A percentile compares a stretch with the other conserved stretches of the same genome.
These are phyloP conservation scores for Arbacia lixula DNA, from an alignment of 53 echinoderm and acorn worm genomes.

Conservation along the genomic window DNA sequence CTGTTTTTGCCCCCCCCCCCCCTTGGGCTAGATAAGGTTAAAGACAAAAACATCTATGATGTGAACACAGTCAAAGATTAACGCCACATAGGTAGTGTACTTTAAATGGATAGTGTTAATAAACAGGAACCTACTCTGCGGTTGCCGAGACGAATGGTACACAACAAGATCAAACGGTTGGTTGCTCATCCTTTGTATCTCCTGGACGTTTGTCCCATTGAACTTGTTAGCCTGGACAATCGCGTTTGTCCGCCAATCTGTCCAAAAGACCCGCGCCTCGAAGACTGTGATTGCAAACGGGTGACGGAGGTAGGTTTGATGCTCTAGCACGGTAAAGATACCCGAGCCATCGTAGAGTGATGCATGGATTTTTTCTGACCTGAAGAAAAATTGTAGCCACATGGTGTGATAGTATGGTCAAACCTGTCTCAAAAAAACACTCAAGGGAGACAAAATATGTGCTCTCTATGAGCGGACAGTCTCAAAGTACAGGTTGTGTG, in stretches of 20 bases:
- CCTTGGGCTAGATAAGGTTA: no score
- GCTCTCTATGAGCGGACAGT: no score
- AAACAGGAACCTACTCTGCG: conserved; percentile 28
- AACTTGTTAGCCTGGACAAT: conserved; percentile 83
- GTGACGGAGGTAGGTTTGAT: conserved; percentile 68
- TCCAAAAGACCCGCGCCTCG: conserved; percentile 84
- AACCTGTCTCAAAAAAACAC: no score
- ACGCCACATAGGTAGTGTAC: no score
- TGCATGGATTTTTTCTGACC: conserved; percentile 86
- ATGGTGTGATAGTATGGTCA: no score
- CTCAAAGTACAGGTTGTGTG: no score
- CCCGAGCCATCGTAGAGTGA: conserved; percentile 67
- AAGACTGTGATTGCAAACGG: conserved; percentile 90
- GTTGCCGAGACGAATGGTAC: conserved; percentile 78
- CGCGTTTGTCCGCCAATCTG: conserved; percentile 84
- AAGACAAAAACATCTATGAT: no score
- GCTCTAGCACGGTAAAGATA: conserved; percentile 65
- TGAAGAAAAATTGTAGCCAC: no score
- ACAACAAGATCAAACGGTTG: conserved; percentile 91
- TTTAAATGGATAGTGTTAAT: no score
- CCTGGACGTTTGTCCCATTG: conserved; percentile 71
- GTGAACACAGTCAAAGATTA: no score
- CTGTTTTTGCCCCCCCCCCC: no score
- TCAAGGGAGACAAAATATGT: no score
- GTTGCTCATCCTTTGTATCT: conserved; percentile 72